Conservation (phyloP, 2,888 invertebrate species). For the Eupithecia pulchellata region DNA sequence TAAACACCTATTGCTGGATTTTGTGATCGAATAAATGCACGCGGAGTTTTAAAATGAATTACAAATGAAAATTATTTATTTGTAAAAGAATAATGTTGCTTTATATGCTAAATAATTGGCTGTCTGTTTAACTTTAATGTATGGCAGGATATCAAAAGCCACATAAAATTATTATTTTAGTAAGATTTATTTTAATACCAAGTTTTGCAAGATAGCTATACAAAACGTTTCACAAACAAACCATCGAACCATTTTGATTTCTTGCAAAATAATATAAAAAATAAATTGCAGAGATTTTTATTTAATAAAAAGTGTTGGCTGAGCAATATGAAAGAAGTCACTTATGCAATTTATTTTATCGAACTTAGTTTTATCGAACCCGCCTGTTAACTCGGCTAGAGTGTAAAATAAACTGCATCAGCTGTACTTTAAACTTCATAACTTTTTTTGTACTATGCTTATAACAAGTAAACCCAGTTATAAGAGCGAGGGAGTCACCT, state of each 20-base stretch:
- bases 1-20: neutral
- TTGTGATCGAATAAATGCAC: neutral
- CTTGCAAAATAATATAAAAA: no score
- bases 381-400: neutral
- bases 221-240: no score
- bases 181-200: neutral
- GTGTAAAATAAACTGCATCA: no score
- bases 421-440: neutral
- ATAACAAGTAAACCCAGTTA: neutral
- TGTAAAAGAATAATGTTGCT: no score
- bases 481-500: neutral
- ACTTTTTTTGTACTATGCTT: neutral
- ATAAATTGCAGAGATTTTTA: no score
- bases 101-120: no score
- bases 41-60: neutral
- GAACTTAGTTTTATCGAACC: neutral
- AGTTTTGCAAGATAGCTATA: no score
- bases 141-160: no score
- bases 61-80: no score
- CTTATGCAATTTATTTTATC: neutral
- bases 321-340: neutral
- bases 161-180: neutral
- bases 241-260: no score
- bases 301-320: neutral
- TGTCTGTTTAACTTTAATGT: no score